A percentile compares a stretch with the other conserved stretches of the same genome.
Conservation (phyloP, 2,888 invertebrate genomes). For the Heliconius erato region DNA sequence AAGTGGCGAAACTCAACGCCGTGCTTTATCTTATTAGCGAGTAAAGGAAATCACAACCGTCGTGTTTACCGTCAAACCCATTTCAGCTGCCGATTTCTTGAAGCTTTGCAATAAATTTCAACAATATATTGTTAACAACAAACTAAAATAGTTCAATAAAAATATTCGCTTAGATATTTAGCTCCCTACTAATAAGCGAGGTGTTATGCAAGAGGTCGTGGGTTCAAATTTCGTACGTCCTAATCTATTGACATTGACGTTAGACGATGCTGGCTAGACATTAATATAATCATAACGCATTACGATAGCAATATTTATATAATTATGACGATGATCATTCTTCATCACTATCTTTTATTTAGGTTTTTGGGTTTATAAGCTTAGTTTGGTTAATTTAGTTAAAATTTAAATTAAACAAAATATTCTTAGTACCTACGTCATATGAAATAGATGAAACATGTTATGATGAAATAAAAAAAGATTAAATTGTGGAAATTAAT, state of each 20-base stretch:
- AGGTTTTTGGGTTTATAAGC: background rate
- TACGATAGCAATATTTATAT: background rate
- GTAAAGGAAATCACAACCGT: background rate
- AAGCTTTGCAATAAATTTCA: too few species aligned
- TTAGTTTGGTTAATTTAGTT: background rate
- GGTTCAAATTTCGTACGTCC: slow-evolving; percentile 3
- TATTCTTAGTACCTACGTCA: too few species aligned
- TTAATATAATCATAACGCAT: background rate
- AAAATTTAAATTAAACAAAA: background rate
- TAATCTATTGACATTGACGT: background rate
- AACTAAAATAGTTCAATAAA: background rate
- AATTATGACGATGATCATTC: background rate
- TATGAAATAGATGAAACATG: background rate
- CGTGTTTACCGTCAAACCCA: too few species aligned
- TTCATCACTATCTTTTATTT: background rate
- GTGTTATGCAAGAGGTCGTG: background rate
- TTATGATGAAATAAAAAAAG: background rate
- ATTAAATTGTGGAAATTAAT: too few species aligned
- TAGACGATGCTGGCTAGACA: background rate
- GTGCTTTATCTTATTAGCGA: background rate
- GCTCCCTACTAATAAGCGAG: background rate
- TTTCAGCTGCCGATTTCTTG: too few species aligned
- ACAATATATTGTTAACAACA: too few species aligned
- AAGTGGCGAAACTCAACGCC: background rate
- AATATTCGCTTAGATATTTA: background rate